Evolutionary conservation across 30 jellyfish, hydroid and myxozoan species (phyloP), one percentile per base, ranked within the genome.

Genomic region (Phacellophora camtschatica): DNA sequence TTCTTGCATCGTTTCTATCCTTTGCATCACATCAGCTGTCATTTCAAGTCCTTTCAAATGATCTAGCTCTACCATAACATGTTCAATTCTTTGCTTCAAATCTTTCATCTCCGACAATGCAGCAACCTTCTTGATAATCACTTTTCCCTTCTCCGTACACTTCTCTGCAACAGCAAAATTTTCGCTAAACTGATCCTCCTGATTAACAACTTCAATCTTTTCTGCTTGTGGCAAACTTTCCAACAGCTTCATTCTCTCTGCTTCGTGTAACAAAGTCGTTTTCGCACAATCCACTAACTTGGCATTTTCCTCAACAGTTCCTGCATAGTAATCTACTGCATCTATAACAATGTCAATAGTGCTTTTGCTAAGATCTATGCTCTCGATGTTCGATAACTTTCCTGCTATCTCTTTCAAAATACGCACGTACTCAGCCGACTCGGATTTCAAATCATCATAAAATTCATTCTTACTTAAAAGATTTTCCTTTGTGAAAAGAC

Each of bases 401-500:
- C 4, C 20, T 46, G 22, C 50, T 8, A 70, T 23, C 30, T 30
- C 77, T 45, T 80, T 63, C 59, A 80, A 28, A 39, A 9, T 56
- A 6, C 66, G 19, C 36, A 35, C 69, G 30, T 80, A 49, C 24
- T 36, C 68, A 16, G 18, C 51, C 13, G 75, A 34, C 19, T 50
- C 77, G 11, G 56, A 19, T 15, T 25, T 37, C 78, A 65, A 29
- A 25, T 37, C 75, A 53, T 18, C 23, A 46, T 33, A 66, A 6
- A 18, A 2, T 6, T 49, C 58, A 12, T 37, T 13, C 51, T 80
- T 80, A 49, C 6, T 56, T 31, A 30, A 36, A 42, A 80, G 55
- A n/a, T 41, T 32, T 20, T 51, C 77, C 57, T 66, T 66, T 20
- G 91, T 70, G 28, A 43, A 10, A 0, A 33, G 16, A 42, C 91